Evolutionary conservation across 2,113 vertebrate species (phyloP).

Genomic region (Myodes glareolus): DNA sequence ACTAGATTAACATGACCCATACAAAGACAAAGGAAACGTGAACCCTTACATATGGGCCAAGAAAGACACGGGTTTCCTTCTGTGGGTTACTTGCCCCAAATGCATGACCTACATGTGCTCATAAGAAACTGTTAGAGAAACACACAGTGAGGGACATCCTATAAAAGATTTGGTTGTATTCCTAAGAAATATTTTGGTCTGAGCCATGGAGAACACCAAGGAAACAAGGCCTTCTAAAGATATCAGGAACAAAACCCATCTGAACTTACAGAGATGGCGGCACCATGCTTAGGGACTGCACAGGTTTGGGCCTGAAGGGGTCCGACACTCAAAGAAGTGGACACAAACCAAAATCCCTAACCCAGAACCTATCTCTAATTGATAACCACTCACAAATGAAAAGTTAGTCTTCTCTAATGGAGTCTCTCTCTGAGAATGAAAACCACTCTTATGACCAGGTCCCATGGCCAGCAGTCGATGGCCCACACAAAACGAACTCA

Average conservation of each 20-base stretch:
- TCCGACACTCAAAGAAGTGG: background rate
- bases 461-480: no score
- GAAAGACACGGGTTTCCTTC: background rate
- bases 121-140: background rate
- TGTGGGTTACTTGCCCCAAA: background rate
- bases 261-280: background rate
- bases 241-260: background rate
- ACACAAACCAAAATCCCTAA: background rate
- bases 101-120: background rate
- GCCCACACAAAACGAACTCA: no score
- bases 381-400: no score
- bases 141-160: accelerated
- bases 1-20: background rate
- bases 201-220: background rate
- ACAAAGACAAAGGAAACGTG: background rate
- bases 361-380: no score
- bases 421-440: no score
- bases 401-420: no score
- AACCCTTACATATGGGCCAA: background rate
- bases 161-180: background rate
- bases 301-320: background rate
- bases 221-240: background rate
- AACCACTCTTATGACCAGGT: no score
- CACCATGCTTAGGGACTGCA: background rate
- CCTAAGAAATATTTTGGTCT: background rate